These are phyloP conservation scores for honey bee (Apis mellifera) DNA, from an alignment of 1,140 invertebrate genomes.

Conservation along the genomic window Amel_HAv3.1 CM009943.2:5491001-5491500, in stretches of 20 bases:
- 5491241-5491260: constrained; percentile 46
- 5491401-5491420: constrained; percentile 63
- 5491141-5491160: background rate
- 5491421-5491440: constrained; percentile 69
- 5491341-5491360: constrained; percentile 70
- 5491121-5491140: background rate
- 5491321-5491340: constrained; percentile 66
- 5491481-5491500: constrained; percentile 73
- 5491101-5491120: constrained; percentile 18
- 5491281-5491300: constrained; percentile 55
- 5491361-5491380: constrained; percentile 72
- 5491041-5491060: background rate
- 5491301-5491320: constrained; percentile 50
- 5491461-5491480: constrained; percentile 51
- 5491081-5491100: background rate
- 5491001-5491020: background rate
- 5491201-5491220: background rate
- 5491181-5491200: constrained; percentile 29
- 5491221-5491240: constrained; percentile 46
- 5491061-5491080: background rate
- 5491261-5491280: constrained; percentile 56
- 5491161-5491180: constrained; percentile 16
- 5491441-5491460: constrained; percentile 63
- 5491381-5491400: constrained; percentile 68
- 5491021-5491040: background rate